phyloP scores from a whole-genome alignment of 2,797 vertebrate species.

The Pangasius mekongensis region DNA sequence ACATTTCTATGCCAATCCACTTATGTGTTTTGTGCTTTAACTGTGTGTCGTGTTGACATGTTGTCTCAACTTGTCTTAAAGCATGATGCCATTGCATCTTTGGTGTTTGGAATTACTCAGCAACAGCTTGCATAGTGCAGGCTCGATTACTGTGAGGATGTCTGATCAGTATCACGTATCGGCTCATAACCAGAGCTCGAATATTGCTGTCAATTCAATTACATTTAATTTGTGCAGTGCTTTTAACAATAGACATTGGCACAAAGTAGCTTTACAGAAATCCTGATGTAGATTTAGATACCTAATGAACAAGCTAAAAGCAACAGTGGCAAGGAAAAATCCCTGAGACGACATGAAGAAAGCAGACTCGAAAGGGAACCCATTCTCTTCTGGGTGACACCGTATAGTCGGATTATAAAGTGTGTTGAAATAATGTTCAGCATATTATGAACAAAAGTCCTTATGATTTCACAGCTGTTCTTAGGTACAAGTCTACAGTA shows the following conservation, averaged over 20 bases:
- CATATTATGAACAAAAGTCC: background rate
- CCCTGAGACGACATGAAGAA: background rate
- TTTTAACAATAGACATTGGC: background rate
- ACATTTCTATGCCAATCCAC: background rate
- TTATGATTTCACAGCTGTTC: background rate
- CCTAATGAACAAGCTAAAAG: background rate
- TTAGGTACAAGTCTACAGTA: background rate
- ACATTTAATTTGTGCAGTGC: background rate
- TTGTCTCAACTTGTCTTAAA: slow-evolving; percentile 2
- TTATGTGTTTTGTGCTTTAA: background rate
- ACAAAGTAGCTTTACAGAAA: background rate
- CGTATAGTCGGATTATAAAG: background rate
- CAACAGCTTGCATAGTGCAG: background rate
- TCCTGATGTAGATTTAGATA: background rate
- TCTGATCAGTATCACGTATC: background rate
- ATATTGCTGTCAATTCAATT: background rate
- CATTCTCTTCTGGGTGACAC: too few relatives aligned
- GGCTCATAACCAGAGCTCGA: background rate
- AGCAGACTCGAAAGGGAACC: background rate
- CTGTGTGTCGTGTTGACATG: background rate
- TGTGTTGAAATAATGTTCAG: background rate
- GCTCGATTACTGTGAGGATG: background rate
- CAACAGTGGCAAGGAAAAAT: background rate
- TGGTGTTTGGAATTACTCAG: background rate
- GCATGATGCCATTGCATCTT: background rate